Evolutionary conservation across 2,888 invertebrate genomes (phyloP), one percentile per base, ranked within the genome.

Genomic region (Asteroscopus sphinx): DNA sequence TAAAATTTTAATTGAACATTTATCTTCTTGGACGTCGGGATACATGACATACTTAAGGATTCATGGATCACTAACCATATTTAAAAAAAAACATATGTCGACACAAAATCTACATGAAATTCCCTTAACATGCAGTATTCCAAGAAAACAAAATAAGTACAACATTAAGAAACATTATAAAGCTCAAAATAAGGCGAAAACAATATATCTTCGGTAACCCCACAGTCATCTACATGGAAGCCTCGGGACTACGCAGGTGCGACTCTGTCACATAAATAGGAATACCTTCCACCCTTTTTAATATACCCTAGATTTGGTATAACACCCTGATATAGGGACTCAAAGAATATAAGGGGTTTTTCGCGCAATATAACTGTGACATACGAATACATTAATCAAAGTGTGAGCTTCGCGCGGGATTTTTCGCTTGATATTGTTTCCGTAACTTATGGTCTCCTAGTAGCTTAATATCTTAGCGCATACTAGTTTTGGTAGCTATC

Each of bases 281-380:
- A 76, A 64, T 76, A 66, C 76, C 79, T 74, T 76, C 76, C 84
- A 82, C 88, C 90, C 89, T 91, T 92, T 93, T 92, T 92, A 92
- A 92, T 92, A 92, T 91, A 92, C 93, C 91, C 91, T 91, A 93
- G 92, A 93, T 92, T 92, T 90, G 86, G 88, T 86, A 83, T 91
- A 91, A 91, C 89, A 87, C 90, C 89, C 86, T 86, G 76, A 76
- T 86, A 84, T 86, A 87, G 85, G 86, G 83, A 72, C 69, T 84
- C 82, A 83, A 81, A 81, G 82, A 87, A 83, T 82, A 82, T 81
- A 83, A 72, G 85, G 85, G 83, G 82, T 79, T 73, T n/a, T 85
- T 82, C 82, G 79, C 83, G 87, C 84, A 91, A 92, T 92, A 91
- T 90, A 89, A 89, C 89, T 87, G 91, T 87, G 91, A 90, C 92